These are phyloP conservation scores for Spinibarbus caldwelli DNA, from an alignment of 2,797 vertebrate genomes.

Conservation along the genomic window DNA sequence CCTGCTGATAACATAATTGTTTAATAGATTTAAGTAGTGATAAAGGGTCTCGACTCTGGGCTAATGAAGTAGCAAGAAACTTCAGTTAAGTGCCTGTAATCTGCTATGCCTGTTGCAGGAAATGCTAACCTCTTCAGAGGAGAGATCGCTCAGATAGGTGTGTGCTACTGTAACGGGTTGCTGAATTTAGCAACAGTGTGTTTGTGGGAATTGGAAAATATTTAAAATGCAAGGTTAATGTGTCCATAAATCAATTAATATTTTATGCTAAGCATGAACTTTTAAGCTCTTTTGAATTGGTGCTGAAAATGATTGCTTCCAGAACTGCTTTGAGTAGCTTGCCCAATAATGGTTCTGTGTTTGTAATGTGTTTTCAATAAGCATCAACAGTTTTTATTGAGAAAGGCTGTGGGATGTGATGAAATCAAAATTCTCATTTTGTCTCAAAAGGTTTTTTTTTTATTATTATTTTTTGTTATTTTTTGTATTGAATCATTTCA, in stretches of 20 bases:
- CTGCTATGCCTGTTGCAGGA: slow-evolving; percentile 39
- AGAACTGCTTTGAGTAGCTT: slow-evolving; percentile 3
- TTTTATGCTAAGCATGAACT: not conserved
- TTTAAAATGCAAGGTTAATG: not conserved
- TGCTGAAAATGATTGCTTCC: not conserved
- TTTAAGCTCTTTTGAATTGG: not conserved
- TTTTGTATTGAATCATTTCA: not conserved
- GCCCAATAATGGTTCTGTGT: not conserved
- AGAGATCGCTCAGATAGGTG: slow-evolving; percentile 5
- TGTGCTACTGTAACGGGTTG: not conserved
- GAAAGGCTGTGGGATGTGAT: not conserved
- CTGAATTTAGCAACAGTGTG: not conserved
- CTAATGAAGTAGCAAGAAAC: slow-evolving; percentile 59
- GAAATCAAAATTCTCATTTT: not conserved
- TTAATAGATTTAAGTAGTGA: slow-evolving; percentile 62
- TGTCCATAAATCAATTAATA: slow-evolving; percentile 8
- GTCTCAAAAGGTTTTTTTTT: not conserved
- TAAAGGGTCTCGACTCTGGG: too few species aligned
- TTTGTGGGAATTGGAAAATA: not conserved
- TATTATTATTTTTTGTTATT: not conserved
- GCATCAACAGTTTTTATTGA: not conserved
- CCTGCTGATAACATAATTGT: slow-evolving; percentile 63
- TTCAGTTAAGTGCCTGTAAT: slow-evolving; percentile 58
- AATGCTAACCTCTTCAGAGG: slow-evolving; percentile 36
- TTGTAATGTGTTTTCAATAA: slow-evolving; percentile 17